Conservation (phyloP, 2,888 invertebrate species). For the Oasisia sp. region DNA sequence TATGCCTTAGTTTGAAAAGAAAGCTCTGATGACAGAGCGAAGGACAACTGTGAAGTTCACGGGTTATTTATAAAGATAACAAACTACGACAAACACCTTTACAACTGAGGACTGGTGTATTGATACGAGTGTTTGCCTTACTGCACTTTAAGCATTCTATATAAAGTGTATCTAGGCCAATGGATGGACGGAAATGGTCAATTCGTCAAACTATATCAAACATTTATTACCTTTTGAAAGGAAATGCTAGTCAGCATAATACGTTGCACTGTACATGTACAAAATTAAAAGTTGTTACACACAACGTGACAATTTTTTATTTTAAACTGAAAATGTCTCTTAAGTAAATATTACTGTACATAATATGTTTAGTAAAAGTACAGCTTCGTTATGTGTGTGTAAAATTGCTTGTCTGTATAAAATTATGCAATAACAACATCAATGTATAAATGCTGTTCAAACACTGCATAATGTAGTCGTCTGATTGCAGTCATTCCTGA, state of each 20-base stretch:
- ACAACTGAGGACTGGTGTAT: not conserved
- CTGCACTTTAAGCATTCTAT: not conserved
- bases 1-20: not conserved
- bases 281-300: not conserved
- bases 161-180: not conserved
- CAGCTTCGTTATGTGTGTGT: not conserved
- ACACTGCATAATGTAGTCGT: not conserved
- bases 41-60: not conserved
- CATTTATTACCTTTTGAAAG: not conserved
- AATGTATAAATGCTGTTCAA: not conserved
- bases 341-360: not conserved
- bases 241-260: not conserved
- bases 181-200: not conserved
- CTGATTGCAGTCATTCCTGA: not conserved
- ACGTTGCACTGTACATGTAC: not conserved
- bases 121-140: not conserved
- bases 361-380: not conserved
- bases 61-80: not conserved
- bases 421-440: not conserved
- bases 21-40: not conserved
- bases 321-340: not conserved
- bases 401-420: not conserved
- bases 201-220: not conserved
- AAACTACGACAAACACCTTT: not conserved
- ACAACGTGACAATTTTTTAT: not conserved